phyloP scores from a whole-genome alignment of 2,888 invertebrate genomes.

The Thysanoteuthis rhombus region DNA sequence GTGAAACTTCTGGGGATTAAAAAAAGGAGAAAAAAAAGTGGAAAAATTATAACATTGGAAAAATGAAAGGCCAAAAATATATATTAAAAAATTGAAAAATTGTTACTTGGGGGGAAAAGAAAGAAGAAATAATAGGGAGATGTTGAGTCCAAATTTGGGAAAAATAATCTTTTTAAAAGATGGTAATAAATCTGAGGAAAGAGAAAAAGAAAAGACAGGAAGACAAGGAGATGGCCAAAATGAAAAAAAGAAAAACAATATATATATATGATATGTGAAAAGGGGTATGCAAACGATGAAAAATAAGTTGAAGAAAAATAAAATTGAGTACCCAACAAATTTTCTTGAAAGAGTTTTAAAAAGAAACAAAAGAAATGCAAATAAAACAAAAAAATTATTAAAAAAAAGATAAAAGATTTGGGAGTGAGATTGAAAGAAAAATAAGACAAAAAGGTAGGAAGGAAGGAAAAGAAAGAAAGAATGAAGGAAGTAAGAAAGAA shows the following conservation, averaged over 20 bases:
- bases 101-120: not conserved
- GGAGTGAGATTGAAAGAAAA: conserved; percentile 12
- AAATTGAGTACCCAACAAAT: not conserved
- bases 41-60: not conserved
- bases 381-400: not conserved
- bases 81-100: not conserved
- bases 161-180: not conserved
- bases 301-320: not conserved
- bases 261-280: not conserved
- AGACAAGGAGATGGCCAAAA: not conserved
- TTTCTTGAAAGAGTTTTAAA: not conserved
- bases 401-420: not conserved
- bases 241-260: not conserved
- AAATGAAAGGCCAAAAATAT: not conserved
- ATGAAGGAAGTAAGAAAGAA: not conserved
- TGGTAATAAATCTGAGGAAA: not conserved
- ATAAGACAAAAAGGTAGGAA: not conserved
- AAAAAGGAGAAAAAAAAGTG: not conserved
- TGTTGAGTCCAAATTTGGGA: not conserved
- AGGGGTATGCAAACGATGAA: not conserved
- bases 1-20: not conserved
- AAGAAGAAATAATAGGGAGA: not conserved
- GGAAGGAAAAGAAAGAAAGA: not conserved
- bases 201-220: not conserved
- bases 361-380: not conserved